A percentile compares a stretch with the other conserved stretches of the same genome.
These are phyloP conservation scores for Tethea ocularis DNA, from an alignment of 2,888 invertebrate genomes.

Conservation along the genomic window DNA sequence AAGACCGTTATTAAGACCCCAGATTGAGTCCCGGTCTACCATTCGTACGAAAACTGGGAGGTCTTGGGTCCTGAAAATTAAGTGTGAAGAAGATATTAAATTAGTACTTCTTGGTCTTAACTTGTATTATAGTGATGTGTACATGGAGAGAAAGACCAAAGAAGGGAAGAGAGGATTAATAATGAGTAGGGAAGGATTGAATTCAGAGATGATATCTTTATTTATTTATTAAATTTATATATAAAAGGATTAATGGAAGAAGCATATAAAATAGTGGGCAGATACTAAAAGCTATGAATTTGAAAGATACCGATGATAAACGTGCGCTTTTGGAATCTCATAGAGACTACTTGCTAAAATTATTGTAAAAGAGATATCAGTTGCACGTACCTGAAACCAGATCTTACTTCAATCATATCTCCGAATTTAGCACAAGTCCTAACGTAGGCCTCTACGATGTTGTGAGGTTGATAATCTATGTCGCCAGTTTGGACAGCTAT, in stretches of 20 bases:
- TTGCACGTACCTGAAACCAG: slow-evolving; percentile 63
- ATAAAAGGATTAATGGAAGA: too few relatives aligned
- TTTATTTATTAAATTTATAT: too few relatives aligned
- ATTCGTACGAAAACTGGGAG: slow-evolving; percentile 89
- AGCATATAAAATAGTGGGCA: too few relatives aligned
- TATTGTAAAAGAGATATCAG: slow-evolving; percentile 1
- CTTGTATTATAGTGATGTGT: too few relatives aligned
- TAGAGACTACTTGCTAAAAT: background rate
- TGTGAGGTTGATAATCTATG: slow-evolving; percentile 79
- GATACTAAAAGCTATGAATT: too few relatives aligned
- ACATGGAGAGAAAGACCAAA: too few relatives aligned
- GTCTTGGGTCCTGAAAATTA: slow-evolving; percentile 84
- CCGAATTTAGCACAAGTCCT: slow-evolving; percentile 84
- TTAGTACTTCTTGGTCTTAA: too few relatives aligned
- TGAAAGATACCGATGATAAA: too few relatives aligned
- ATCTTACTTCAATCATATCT: slow-evolving; percentile 81
- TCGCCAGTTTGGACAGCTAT: slow-evolving; percentile 70
- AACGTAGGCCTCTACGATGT: slow-evolving; percentile 82
- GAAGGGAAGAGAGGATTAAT: too few relatives aligned
- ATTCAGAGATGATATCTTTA: too few relatives aligned
- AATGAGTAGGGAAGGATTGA: too few relatives aligned
- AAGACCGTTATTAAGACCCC: slow-evolving; percentile 88
- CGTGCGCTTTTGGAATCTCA: background rate
- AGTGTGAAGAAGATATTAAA: background rate
- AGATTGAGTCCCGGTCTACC: slow-evolving; percentile 90